These are phyloP conservation scores for Conops quadrifasciatus DNA, from an alignment of 2,888 invertebrate genomes.

Conservation along the genomic window DNA sequence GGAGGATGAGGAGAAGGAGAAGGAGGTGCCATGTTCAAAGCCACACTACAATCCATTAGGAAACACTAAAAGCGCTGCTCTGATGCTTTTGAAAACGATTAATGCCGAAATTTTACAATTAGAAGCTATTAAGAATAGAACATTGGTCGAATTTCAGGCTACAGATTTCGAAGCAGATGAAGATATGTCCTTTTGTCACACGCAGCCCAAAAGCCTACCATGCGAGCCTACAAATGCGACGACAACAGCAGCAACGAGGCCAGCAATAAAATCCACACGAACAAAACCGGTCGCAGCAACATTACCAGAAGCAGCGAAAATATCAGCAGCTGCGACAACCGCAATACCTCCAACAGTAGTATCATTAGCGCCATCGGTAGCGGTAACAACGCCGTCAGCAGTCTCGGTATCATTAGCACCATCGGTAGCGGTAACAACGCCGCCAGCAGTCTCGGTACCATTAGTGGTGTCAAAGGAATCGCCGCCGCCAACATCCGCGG, in stretches of 20 bases:
- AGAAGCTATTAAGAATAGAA: slow-evolving; percentile 25
- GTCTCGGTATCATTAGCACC: background rate
- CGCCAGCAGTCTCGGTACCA: background rate
- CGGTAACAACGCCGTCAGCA: background rate
- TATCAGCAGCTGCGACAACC: background rate
- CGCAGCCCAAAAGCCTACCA: background rate
- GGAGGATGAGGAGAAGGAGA: background rate
- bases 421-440: background rate
- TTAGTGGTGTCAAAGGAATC: background rate
- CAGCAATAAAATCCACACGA: background rate
- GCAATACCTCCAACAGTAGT: background rate
- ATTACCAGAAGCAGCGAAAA: background rate
- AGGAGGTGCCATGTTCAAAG: background rate
- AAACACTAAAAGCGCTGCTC: background rate
- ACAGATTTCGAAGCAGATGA: background rate
- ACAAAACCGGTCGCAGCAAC: background rate
- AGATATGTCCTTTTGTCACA: background rate
- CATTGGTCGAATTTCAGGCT: slow-evolving; percentile 5
- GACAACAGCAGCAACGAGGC: background rate
- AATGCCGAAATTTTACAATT: slow-evolving; percentile 27
- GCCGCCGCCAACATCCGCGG: background rate
- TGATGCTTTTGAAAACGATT: slow-evolving; percentile 27
- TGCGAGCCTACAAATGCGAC: background rate
- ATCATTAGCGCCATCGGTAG: background rate
- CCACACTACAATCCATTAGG: background rate